phyloP scores from a whole-genome alignment of 2,888 invertebrate species.

The Tiliacea aurago region DNA sequence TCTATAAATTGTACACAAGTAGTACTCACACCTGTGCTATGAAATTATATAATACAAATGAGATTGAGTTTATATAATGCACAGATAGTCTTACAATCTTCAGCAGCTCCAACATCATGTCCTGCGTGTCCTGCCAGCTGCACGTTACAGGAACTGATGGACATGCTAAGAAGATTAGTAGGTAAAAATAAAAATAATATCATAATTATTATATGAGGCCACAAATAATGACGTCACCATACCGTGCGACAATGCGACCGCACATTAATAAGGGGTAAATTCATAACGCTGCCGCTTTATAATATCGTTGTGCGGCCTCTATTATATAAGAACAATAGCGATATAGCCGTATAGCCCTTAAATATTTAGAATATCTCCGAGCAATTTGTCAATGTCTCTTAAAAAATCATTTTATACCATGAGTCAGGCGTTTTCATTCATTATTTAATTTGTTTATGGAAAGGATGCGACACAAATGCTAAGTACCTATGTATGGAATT shows the following conservation, averaged over 20 bases:
- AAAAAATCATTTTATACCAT: constrained; percentile 57
- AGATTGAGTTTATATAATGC: too few species aligned
- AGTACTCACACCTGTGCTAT: too few species aligned
- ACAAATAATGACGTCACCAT: constrained; percentile 3
- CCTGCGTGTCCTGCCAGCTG: too few species aligned
- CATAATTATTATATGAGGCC: too few species aligned
- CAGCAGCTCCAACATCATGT: too few species aligned
- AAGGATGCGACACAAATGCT: not conserved
- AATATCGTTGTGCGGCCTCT: constrained; percentile 54
- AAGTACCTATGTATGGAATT: too few species aligned
- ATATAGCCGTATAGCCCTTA: constrained; percentile 25
- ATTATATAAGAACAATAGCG: constrained; percentile 60
- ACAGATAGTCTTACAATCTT: too few species aligned
- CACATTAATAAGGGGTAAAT: constrained; percentile 74
- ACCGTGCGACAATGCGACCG: constrained; percentile 67
- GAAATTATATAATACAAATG: too few species aligned
- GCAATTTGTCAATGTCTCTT: constrained; percentile 64
- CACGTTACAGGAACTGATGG: too few species aligned
- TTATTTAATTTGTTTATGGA: not conserved
- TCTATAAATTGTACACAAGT: too few species aligned
- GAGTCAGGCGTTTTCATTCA: constrained; percentile 49
- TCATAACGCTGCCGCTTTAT: constrained; percentile 76
- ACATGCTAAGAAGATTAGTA: too few species aligned
- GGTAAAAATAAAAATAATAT: too few species aligned
- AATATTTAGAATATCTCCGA: constrained; percentile 60